Evolutionary conservation across 2,888 invertebrate genomes (phyloP).

Genomic region (Lutraria lutraria): DNA sequence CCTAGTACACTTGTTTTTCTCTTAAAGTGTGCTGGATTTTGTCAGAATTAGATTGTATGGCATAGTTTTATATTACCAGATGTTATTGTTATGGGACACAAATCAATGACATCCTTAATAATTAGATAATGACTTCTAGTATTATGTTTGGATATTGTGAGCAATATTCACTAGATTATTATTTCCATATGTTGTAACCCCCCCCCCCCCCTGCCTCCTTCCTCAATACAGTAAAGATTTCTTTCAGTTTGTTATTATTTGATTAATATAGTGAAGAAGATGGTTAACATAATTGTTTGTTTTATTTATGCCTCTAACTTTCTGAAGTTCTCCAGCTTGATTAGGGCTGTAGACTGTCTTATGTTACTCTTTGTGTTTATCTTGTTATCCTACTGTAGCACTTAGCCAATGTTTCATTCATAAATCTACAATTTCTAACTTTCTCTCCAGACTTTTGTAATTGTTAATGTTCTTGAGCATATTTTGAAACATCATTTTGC

Average conservation of each 20-base stretch:
- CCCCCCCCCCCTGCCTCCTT: not conserved
- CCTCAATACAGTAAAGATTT: not conserved
- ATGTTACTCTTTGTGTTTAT: not conserved
- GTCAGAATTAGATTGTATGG: too few species aligned
- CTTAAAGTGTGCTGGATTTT: too few species aligned
- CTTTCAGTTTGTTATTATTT: not conserved
- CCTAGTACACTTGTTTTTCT: too few species aligned
- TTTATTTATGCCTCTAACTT: not conserved
- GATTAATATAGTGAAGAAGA: too few species aligned
- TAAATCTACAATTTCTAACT: not conserved
- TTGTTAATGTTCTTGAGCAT: too few species aligned
- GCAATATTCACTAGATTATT: not conserved
- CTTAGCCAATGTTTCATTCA: not conserved
- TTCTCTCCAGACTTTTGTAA: too few species aligned
- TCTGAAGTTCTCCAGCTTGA: not conserved
- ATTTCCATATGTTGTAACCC: not conserved
- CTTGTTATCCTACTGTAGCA: not conserved
- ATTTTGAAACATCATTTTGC: too few species aligned
- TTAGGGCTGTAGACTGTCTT: not conserved
- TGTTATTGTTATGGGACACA: conserved; percentile 9
- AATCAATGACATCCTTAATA: not conserved
- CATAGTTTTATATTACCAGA: not conserved
- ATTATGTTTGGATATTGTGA: conserved; percentile 4
- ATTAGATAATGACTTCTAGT: conserved; percentile 4
- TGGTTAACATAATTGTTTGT: not conserved